phyloP scores from a whole-genome alignment of 2,113 vertebrate species.

The Symphodus melops region DNA sequence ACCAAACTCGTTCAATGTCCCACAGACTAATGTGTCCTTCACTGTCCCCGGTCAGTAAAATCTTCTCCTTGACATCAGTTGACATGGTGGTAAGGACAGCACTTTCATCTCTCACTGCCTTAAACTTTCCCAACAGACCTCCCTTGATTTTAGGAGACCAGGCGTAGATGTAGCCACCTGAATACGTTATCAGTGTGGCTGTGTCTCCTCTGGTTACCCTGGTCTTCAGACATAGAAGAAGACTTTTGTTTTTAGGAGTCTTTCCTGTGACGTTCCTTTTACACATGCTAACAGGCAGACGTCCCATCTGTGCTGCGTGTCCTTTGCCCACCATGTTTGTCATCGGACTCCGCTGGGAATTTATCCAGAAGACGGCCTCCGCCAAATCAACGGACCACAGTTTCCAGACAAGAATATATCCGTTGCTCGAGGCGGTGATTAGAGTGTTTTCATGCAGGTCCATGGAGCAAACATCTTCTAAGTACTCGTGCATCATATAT shows the following conservation, averaged over 20 bases:
- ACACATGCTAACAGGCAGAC: rapidly evolving
- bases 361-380: not conserved
- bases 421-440: slow-evolving; percentile 11
- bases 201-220: not conserved
- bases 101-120: not conserved
- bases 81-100: slow-evolving; percentile 13
- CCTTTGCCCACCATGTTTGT: rapidly evolving
- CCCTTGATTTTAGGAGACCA: slow-evolving; percentile 12
- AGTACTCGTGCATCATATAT: not conserved
- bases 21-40: slow-evolving; percentile 20
- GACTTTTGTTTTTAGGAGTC: not conserved
- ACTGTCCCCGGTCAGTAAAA: slow-evolving; percentile 17
- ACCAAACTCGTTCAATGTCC: slow-evolving; percentile 4
- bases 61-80: not conserved
- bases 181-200: slow-evolving; percentile 15
- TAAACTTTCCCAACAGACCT: slow-evolving; percentile 28
- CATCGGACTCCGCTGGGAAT: not conserved
- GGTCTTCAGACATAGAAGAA: slow-evolving; percentile 11
- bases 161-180: slow-evolving; percentile 7
- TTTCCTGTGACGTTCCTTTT: not conserved
- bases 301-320: not conserved
- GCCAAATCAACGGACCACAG: not conserved
- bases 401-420: slow-evolving; percentile 20
- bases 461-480: slow-evolving; percentile 28
- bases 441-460: not conserved